A percentile compares a stretch with the other conserved stretches of the same genome.
Evolutionary conservation across 2,888 invertebrate species (phyloP).

Genomic region (Elmis aenea): DNA sequence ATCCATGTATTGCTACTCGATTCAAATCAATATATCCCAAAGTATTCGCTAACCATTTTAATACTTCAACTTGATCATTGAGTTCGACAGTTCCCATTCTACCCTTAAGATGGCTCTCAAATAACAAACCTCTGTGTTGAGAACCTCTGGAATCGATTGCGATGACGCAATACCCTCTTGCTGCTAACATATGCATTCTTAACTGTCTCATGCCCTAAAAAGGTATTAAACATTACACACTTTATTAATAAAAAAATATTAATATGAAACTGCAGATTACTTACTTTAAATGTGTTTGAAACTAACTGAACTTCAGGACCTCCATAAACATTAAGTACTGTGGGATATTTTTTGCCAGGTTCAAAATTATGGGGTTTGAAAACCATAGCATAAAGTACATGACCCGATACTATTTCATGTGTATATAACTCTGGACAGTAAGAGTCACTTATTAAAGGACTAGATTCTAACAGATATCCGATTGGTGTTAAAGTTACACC

Average conservation of each 20-base stretch:
- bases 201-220: constrained; percentile 80
- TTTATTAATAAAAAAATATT: background rate
- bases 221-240: constrained; percentile 3
- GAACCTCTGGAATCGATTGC: constrained; percentile 95
- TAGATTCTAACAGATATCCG: constrained; percentile 66
- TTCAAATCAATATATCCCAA: constrained; percentile 86
- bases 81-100: constrained; percentile 93
- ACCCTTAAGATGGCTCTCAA: constrained; percentile 85
- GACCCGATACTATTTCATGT: constrained; percentile 64
- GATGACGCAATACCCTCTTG: constrained; percentile 93
- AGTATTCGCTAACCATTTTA: constrained; percentile 78
- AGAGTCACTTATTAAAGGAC: constrained; percentile 49
- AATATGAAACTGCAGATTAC: background rate
- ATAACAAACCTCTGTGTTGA: constrained; percentile 83
- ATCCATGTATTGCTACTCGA: constrained; percentile 93
- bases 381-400: constrained; percentile 79
- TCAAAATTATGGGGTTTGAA: constrained; percentile 76
- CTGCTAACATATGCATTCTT: constrained; percentile 90
- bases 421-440: constrained; percentile 70
- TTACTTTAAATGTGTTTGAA: constrained; percentile 90
- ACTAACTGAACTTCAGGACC: constrained; percentile 98
- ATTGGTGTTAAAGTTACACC: constrained; percentile 63
- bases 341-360: constrained; percentile 72
- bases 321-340: constrained; percentile 94
- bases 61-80: constrained; percentile 87